Evolutionary conservation across 2,113 vertebrate genomes (phyloP).

Genomic region (Microtus montanus): DNA sequence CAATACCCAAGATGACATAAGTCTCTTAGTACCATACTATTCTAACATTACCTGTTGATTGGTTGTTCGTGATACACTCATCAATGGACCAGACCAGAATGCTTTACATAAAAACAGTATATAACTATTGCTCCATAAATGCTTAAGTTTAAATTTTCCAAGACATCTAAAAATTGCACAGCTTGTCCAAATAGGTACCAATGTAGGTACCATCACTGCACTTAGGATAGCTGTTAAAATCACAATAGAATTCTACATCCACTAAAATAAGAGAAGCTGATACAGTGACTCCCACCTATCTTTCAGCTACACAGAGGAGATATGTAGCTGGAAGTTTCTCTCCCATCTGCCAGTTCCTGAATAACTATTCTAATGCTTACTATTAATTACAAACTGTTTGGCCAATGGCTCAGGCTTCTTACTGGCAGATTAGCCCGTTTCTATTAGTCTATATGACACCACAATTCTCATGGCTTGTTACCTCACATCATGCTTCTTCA

Average conservation of each 20-base stretch:
- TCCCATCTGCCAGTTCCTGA: too few relatives aligned
- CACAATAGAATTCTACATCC: slow-evolving; percentile 18
- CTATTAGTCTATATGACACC: too few relatives aligned
- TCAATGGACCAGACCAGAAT: slow-evolving; percentile 31
- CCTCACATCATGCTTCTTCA: too few relatives aligned
- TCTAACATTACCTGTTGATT: slow-evolving; percentile 26
- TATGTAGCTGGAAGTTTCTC: too few relatives aligned
- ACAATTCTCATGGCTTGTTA: too few relatives aligned
- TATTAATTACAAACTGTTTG: too few relatives aligned
- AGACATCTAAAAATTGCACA: not conserved
- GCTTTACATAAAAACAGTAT: slow-evolving; percentile 13
- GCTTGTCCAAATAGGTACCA: not conserved
- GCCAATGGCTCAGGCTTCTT: too few relatives aligned
- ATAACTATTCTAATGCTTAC: too few relatives aligned
- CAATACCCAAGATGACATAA: not conserved
- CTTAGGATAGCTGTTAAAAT: slow-evolving; percentile 11
- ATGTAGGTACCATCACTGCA: not conserved
- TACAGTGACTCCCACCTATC: not conserved
- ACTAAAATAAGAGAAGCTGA: not conserved
- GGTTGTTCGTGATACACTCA: not conserved
- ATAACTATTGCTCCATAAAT: not conserved
- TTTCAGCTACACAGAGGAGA: not conserved
- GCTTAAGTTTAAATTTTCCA: slow-evolving; percentile 24
- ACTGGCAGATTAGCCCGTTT: too few relatives aligned
- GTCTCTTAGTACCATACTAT: not conserved